Evolutionary conservation across 2,888 invertebrate species (phyloP), one percentile per base, ranked within the genome.

Genomic region (Dorcus hopei): DNA sequence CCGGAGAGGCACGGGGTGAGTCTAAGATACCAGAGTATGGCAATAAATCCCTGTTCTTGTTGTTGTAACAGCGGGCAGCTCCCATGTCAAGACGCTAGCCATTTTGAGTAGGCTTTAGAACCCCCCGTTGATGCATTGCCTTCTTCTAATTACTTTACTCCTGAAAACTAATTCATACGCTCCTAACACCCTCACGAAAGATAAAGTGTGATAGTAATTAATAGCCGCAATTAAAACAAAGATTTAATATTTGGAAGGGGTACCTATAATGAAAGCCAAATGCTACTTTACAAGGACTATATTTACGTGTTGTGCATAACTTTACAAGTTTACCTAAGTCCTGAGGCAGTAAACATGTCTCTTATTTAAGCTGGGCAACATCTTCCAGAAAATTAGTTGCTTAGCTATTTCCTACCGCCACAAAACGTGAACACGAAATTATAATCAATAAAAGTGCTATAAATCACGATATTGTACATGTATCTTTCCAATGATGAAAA

Each of bases 291-390:
- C 57, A 55, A 52, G 57, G 64, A 63, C 62, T 63, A 57, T 76
- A 77, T 77, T 78, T 77, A 78, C 78, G 78, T 78, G 78, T 77
- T 76, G 75, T 73, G 78, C 77, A 78, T 78, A 78, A 78, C 74
- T 78, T 78, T 73, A 70, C 74, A 77, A 78, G 74, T 77, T 78
- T 75, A 72, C 76, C 76, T 78, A 78, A 78, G 76, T 67, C 65
- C 58, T 57, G 41, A 60, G 69, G 74, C 72, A 72, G 74, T 78
- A 78, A 78, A 78, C 73, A 78, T 78, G 77, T 76, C 78, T 70
- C 66, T 68, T 68, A 72, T 72, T 75, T 76, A 77, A 77, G 77
- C 77, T 74, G 68, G 61, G 70, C 74, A 66, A 71, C 76, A 72
- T 75, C 76, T 75, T 75, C 70, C 66, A 68, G 69, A 68, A 70